These are phyloP conservation scores for Drosophila trapezifrons DNA, from an alignment of 1,140 invertebrate species.

Conservation along the genomic window DNA sequence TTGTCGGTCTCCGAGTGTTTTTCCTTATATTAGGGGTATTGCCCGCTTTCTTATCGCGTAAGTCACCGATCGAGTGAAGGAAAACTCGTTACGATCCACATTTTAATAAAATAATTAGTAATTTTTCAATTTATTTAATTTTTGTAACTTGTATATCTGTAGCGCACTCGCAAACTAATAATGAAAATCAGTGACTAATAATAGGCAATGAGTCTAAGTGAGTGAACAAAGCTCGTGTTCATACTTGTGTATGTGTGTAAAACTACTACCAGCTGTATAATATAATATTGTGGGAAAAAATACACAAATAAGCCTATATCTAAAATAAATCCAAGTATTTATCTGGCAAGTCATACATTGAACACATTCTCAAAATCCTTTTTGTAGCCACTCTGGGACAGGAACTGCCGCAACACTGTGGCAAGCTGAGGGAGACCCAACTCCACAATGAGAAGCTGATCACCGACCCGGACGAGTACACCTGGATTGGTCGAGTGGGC, in stretches of 20 bases:
- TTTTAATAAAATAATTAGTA: too few species aligned
- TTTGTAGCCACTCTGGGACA: not conserved
- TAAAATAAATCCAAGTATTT: not conserved
- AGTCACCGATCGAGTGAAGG: not conserved
- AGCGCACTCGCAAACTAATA: not conserved
- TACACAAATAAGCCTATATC: too few species aligned
- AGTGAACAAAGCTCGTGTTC: not conserved
- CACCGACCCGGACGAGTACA: slow-evolving; percentile 13
- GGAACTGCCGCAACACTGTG: slow-evolving; percentile 17
- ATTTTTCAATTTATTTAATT: too few species aligned
- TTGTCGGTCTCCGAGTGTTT: not conserved
- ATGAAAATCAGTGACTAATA: not conserved
- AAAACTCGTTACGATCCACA: too few species aligned
- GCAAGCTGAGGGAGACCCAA: slow-evolving; percentile 21
- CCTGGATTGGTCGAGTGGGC: slow-evolving; percentile 30
- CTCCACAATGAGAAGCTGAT: slow-evolving; percentile 6
- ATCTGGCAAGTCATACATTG: not conserved
- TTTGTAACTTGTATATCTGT: not conserved
- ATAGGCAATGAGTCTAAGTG: too few species aligned
- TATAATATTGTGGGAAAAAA: too few species aligned
- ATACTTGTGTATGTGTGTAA: not conserved
- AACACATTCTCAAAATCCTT: not conserved
- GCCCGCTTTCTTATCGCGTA: slow-evolving; percentile 8
- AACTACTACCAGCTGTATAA: too few species aligned
- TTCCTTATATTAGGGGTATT: slow-evolving; percentile 9